Base-by-base conservation (phyloP, 2,888 invertebrate genomes). In the Drosophila fulvimacula region DNA sequence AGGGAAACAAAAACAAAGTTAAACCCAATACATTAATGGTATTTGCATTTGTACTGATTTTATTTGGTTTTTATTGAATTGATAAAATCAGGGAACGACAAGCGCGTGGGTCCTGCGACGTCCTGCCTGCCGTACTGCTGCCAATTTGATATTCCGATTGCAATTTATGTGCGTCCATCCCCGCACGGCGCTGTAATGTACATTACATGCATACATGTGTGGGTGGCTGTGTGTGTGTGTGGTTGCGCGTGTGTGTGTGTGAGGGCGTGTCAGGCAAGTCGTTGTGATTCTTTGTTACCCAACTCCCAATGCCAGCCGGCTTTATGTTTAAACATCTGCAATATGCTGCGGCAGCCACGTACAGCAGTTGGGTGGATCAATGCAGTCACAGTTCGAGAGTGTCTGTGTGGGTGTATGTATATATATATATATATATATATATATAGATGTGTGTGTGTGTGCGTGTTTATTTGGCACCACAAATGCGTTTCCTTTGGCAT, bases 51-150 rank as follows among this genome's bases (percentile, higher is more conserved):
- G 84, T 90, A 82, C 88, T 84, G 91, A 91, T 91, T 91, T 91
- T 91, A 91, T 91, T 91, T 87, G 79, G 85, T 90, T 91, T 91
- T 91, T 90, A 91, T 91, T 91, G 91, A 91, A 91, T 91, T 91
- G 91, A 91, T 91, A 90, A 91, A 91, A 91, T 91, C 91, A 81
- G 73, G 73, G 81, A 42, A 62, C 53, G 68, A 67, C 69, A 72
- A 63, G 69, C 69, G 67, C 68, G 71, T 69, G 73, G 72, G 70
- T 73, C 61, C 55, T 52, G 24, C 65, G 27, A 27, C 62, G 62
- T 61, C 39, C 64, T 44, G 49, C 39, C 46, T 62, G 57, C 15
- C 68, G 68, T 76, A 55, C 69, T 64, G 63, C 77, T 80, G 87
- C 83, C 83, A 83, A 88, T 83, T 83, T 83, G 88, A 88, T 83